phyloP scores from a whole-genome alignment of 2,797 vertebrate genomes.

The Sebastes iracundus region DNA sequence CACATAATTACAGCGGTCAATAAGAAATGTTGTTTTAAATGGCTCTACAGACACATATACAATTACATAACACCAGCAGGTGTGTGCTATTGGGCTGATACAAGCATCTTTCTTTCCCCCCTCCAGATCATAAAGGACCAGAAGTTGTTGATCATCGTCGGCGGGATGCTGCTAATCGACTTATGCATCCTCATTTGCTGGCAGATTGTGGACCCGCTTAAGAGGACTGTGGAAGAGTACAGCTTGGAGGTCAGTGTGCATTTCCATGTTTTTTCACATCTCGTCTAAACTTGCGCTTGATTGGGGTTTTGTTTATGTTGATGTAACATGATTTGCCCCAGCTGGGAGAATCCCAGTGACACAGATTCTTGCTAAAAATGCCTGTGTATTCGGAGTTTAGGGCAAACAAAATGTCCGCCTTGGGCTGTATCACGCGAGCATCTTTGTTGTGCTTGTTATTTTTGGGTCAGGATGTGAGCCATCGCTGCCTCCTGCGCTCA shows the following conservation, averaged over 20 bases:
- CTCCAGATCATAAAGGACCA: conserved; percentile 99
- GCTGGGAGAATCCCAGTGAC: conserved; percentile 18
- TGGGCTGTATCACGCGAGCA: conserved; percentile 33
- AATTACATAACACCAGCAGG: conserved; percentile 32
- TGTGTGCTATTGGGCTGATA: conserved; percentile 29
- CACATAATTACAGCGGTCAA: conserved; percentile 44
- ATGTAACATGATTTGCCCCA: not conserved
- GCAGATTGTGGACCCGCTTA: conserved; percentile 98
- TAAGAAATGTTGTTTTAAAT: conserved; percentile 33
- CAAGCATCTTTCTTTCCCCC: conserved; percentile 26
- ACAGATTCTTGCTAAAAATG: conserved; percentile 19
- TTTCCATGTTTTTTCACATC: not conserved
- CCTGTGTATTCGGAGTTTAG: conserved; percentile 5
- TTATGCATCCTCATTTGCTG: conserved; percentile 99
- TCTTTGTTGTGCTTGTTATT: conserved; percentile 74
- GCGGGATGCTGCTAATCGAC: conserved; percentile 98
- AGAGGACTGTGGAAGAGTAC: conserved; percentile 97
- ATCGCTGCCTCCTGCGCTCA: conserved; percentile 70
- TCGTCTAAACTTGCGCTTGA: not conserved
- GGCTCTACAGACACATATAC: conserved; percentile 4
- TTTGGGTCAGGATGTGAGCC: conserved; percentile 79
- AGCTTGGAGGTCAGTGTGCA: conserved; percentile 92
- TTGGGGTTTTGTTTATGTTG: conserved; percentile 9
- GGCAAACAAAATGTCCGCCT: conserved; percentile 52
- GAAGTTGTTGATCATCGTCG: conserved; percentile 97